Percentiles rank a stretch among this genome's conserved stretches.
phyloP scores from a whole-genome alignment of 2,113 vertebrate genomes.

The Chitala chitala region DNA sequence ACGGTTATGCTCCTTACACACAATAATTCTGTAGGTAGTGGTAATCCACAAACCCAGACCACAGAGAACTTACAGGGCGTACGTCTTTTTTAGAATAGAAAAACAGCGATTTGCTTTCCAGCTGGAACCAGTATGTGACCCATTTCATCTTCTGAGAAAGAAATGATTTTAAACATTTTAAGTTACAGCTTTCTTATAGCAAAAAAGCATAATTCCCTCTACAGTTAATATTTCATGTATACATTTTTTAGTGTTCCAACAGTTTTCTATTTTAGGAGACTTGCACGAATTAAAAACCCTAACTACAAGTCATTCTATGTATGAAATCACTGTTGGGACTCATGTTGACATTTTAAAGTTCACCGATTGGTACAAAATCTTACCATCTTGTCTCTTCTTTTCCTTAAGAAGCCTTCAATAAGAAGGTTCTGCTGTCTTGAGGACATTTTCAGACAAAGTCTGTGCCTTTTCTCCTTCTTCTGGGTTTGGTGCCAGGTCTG shows the following conservation, averaged over 20 bases:
- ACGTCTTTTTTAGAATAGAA: constrained; percentile 58
- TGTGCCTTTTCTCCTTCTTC: neutral
- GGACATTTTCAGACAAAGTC: constrained; percentile 46
- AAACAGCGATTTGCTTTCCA: constrained; percentile 58
- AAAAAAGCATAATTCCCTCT: too few relatives aligned
- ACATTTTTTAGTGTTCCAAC: too few relatives aligned
- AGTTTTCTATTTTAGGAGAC: too few relatives aligned
- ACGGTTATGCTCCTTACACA: too few relatives aligned
- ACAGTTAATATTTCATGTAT: too few relatives aligned
- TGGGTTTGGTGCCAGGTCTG: too few relatives aligned
- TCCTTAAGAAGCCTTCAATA: constrained; percentile 65
- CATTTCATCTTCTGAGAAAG: constrained; percentile 56
- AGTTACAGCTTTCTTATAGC: neutral
- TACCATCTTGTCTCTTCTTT: constrained; percentile 68
- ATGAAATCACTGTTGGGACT: too few relatives aligned
- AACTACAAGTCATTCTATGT: too few relatives aligned
- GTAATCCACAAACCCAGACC: neutral
- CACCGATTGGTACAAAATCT: constrained; percentile 20
- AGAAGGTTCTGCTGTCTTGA: constrained; percentile 29
- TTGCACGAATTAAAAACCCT: too few relatives aligned
- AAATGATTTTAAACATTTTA: neutral
- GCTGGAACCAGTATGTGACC: constrained; percentile 60
- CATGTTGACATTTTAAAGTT: too few relatives aligned
- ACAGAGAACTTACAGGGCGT: constrained; percentile 43
- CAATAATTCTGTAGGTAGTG: neutral